Base-by-base conservation (phyloP, 2,113 vertebrate species). In the Spermophilus dauricus region DNA sequence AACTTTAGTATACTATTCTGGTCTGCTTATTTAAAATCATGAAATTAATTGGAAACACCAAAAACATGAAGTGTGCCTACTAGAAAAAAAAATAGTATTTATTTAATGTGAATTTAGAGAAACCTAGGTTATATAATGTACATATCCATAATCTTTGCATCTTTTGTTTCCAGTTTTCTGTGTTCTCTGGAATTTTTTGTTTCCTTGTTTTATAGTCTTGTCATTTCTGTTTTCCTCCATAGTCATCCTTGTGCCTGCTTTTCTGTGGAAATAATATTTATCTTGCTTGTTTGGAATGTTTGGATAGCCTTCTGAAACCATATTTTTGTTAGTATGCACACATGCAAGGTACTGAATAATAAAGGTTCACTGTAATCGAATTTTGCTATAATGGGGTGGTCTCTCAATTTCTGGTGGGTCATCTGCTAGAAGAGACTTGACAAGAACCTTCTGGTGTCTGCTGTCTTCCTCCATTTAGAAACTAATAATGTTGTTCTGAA, bases 181-280 rank as follows among this genome's bases (percentile, higher is more conserved):
- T 95, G 77, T 96, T 18, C 48, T 51, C 48, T 63, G 24, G 61
- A 28, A 63, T 82, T 37, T 84, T 86, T 51, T 96, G 34, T 97
- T 90, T 75, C 22, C 51, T 97, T 95, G 24, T 96, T 95, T 96
- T 91, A 45, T 77, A 92, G 61, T 80, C 67, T 26, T 30, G 16
- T 3, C 18, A 73, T 97, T 93, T 84, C 70, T 94, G 48, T 94
- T 95, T 97, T 85, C 32, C 18, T 92, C 14, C 58, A 51, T 91
- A 73, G 58, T 96, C 42, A 88, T 89, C 17, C 30, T 92, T 95
- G 67, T 94, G 94, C 70, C 34, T 87, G 34, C 22, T 72, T 97
- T 91, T 84, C 45, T 94, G 96, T 97, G 53, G 78, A 91, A 93
- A 89, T 95, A 90, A 76, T 96, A 82, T 88, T 86, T 92, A 70